Evolutionary conservation across 2,888 invertebrate genomes (phyloP).

Genomic region (Diploptera punctata): DNA sequence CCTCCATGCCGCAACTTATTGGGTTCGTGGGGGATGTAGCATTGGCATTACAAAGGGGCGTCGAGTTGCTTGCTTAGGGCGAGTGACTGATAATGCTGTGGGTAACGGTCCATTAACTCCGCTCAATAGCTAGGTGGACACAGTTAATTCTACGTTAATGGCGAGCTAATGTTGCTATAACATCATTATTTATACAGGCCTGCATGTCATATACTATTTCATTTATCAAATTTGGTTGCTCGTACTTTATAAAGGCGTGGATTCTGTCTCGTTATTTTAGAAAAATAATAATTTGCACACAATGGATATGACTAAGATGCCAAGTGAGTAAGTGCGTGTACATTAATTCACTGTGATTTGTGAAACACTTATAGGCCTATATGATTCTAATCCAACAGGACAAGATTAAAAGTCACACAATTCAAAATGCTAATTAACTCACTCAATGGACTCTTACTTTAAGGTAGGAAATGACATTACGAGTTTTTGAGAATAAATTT

Average conservation of each 20-base stretch:
- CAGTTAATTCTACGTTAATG: constrained; percentile 2
- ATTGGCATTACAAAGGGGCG: constrained; percentile 17
- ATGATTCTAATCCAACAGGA: too few species aligned
- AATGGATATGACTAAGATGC: too few species aligned
- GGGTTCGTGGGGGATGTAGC: constrained; percentile 11
- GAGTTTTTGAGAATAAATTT: too few species aligned
- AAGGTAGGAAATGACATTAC: too few species aligned
- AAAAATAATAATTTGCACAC: background rate
- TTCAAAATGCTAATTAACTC: too few species aligned
- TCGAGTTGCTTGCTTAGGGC: background rate
- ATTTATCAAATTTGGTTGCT: background rate
- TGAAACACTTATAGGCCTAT: too few species aligned
- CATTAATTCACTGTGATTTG: too few species aligned
- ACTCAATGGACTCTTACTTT: too few species aligned
- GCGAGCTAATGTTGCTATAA: constrained; percentile 1
- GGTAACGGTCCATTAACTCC: background rate
- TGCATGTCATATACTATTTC: background rate
- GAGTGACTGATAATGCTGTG: background rate
- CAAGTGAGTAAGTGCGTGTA: too few species aligned
- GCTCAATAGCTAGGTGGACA: background rate
- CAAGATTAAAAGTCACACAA: too few species aligned
- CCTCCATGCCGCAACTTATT: too few species aligned
- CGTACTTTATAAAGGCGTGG: background rate
- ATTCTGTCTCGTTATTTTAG: background rate
- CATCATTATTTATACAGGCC: background rate